These are phyloP conservation scores for Hydrophis major DNA, from an alignment of 2,797 vertebrate species.

Conservation along the genomic window DNA sequence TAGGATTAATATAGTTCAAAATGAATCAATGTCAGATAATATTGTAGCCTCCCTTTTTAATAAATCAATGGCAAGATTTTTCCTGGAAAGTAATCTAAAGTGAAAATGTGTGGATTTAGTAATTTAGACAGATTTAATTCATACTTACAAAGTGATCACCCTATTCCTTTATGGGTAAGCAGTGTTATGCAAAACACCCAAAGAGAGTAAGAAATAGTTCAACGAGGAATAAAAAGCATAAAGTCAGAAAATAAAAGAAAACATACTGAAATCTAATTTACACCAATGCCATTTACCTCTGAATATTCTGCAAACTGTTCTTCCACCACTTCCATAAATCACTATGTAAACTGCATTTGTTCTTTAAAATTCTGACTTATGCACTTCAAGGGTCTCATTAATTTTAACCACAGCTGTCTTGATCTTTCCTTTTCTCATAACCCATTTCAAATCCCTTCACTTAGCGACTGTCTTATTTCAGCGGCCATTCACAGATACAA, in stretches of 20 bases:
- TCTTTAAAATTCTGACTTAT: not conserved
- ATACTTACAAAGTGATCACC: not conserved
- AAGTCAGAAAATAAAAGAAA: not conserved
- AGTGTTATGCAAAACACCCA: not conserved
- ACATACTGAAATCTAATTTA: not conserved
- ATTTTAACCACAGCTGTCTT: not conserved
- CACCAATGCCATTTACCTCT: not conserved
- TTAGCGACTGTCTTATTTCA: not conserved
- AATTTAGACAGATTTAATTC: not conserved
- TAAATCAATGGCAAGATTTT: constrained; percentile 13
- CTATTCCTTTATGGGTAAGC: not conserved
- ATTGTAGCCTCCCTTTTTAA: constrained; percentile 4
- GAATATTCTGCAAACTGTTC: not conserved
- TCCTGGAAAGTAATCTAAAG: constrained; percentile 7
- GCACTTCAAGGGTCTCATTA: not conserved
- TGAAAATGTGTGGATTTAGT: not conserved
- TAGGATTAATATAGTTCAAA: not conserved
- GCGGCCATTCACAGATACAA: not conserved
- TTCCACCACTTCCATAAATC: not conserved
- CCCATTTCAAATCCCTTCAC: not conserved
- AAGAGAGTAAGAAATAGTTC: not conserved
- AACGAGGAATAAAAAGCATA: not conserved
- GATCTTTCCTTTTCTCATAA: not conserved
- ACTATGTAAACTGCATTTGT: not conserved
- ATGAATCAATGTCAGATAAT: constrained; percentile 7